Conservation (phyloP, 2,888 invertebrate species). For the Tenthredo livida region DNA sequence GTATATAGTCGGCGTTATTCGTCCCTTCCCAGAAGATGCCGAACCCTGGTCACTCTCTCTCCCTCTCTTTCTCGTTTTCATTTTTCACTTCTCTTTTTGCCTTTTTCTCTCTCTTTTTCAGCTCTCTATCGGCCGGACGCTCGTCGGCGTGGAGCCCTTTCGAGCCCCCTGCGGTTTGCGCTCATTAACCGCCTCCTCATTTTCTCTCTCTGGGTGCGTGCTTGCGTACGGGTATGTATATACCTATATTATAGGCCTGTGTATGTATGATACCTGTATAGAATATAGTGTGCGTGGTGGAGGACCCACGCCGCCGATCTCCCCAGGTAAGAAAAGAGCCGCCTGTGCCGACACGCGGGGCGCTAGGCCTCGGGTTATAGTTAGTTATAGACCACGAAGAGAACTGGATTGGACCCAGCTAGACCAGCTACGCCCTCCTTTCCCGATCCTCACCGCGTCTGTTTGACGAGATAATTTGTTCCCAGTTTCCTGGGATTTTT, state of each 20-base stretch:
- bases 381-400: constrained; percentile 64
- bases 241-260: background rate
- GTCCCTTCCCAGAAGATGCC: constrained; percentile 44
- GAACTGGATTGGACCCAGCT: constrained; percentile 54
- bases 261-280: background rate
- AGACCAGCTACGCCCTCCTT: constrained; percentile 52
- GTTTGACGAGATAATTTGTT: constrained; percentile 77
- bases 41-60: constrained; percentile 36
- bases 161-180: constrained; percentile 74
- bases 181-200: constrained; percentile 74
- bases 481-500: constrained; percentile 76
- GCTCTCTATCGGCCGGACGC: constrained; percentile 56
- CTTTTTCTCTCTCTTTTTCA: constrained; percentile 30
- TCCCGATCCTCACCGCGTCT: constrained; percentile 64
- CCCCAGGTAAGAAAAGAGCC: constrained; percentile 77
- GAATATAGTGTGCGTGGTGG: background rate
- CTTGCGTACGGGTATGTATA: constrained; percentile 47
- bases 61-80: background rate
- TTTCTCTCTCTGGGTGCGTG: constrained; percentile 57
- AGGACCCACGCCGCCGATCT: constrained; percentile 54
- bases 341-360: constrained; percentile 77
- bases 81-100: background rate
- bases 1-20: constrained; percentile 44
- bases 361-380: constrained; percentile 73
- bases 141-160: constrained; percentile 52